These are phyloP conservation scores for Phasianus colchicus DNA, from an alignment of 2,113 vertebrate genomes.

Conservation along the genomic window DNA sequence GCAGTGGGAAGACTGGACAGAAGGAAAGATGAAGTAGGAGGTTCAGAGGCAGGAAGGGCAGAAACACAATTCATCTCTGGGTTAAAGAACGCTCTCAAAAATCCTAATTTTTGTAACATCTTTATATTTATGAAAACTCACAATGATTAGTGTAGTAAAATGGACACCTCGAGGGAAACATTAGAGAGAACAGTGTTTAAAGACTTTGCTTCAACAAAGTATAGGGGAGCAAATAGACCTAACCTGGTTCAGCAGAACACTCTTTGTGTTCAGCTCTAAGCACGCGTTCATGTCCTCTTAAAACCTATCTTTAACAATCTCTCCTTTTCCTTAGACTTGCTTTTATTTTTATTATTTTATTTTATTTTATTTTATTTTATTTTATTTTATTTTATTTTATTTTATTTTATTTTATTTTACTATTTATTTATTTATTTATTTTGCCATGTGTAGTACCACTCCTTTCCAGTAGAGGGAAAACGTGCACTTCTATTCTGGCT, in stretches of 20 bases:
- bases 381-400: too few species aligned
- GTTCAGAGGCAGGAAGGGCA: background rate
- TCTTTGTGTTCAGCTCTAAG: background rate
- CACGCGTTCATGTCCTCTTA: background rate
- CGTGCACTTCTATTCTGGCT: background rate
- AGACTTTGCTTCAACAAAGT: background rate
- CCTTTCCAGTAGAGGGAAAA: constrained; percentile 35
- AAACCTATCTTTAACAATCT: background rate
- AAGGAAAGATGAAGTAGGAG: background rate
- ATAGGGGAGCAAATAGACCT: background rate
- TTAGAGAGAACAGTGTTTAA: background rate
- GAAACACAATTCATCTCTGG: background rate
- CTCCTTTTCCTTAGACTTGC: background rate
- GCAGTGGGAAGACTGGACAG: background rate
- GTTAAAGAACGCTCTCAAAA: background rate
- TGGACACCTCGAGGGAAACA: background rate
- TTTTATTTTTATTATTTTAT: background rate
- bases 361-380: too few species aligned
- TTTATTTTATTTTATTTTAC: too few species aligned
- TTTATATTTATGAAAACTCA: background rate
- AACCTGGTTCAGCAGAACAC: background rate
- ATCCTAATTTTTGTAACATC: background rate
- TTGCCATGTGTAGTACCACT: background rate
- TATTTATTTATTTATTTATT: too few species aligned
- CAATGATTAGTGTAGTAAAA: background rate